Conservation (phyloP, 2,888 invertebrate genomes). For the Apomyelois bistriatella region DNA sequence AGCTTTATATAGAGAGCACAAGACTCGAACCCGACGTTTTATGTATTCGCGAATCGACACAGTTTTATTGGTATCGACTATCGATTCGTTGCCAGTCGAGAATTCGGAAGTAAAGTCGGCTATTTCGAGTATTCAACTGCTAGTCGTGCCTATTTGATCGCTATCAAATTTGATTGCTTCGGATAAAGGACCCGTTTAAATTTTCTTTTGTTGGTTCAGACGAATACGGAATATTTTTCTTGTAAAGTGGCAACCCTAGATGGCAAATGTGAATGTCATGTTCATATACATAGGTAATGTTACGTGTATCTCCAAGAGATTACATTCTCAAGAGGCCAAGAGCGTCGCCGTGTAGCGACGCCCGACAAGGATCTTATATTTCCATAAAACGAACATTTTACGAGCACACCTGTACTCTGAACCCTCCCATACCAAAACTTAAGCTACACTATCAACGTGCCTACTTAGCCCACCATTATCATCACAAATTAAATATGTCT, state of each 20-base stretch:
- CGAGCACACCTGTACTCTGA: slow-evolving; percentile 51
- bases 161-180: slow-evolving; percentile 65
- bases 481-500: slow-evolving; percentile 50
- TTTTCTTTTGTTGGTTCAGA: slow-evolving; percentile 34
- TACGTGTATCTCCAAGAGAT: slow-evolving; percentile 40
- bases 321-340: slow-evolving; percentile 44
- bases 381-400: slow-evolving; percentile 68
- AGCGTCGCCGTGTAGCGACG: slow-evolving; percentile 39
- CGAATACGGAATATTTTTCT: not conserved
- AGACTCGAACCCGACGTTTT: slow-evolving; percentile 74
- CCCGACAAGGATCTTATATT: slow-evolving; percentile 70
- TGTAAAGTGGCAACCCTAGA: not conserved
- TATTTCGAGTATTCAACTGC: slow-evolving; percentile 61
- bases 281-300: slow-evolving; percentile 13
- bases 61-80: slow-evolving; percentile 76
- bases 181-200: slow-evolving; percentile 54
- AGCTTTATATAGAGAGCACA: slow-evolving; percentile 70
- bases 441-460: slow-evolving; percentile 16
- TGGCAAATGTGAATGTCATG: slow-evolving; percentile 2
- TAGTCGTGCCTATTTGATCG: slow-evolving; percentile 64
- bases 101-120: slow-evolving; percentile 69
- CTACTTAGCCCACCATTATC: slow-evolving; percentile 12
- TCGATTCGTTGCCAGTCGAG: slow-evolving; percentile 61
- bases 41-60: slow-evolving; percentile 77
- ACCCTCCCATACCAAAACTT: slow-evolving; percentile 23